These are phyloP conservation scores for Ageneiosus marmoratus DNA, from an alignment of 2,113 vertebrate genomes.

Conservation along the genomic window DNA sequence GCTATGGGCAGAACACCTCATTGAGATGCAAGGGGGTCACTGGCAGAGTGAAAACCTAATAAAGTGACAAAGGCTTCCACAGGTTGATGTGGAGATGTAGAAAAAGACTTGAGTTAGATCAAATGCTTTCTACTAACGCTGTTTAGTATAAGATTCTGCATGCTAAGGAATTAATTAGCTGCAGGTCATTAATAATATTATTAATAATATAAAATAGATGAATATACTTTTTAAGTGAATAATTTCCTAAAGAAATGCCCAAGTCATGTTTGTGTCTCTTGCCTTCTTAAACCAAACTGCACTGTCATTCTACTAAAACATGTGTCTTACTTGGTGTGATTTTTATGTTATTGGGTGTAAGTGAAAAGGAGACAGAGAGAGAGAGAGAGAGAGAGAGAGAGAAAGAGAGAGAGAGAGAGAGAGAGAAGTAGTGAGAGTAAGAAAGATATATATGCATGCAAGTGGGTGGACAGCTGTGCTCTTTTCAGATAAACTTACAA, in stretches of 20 bases:
- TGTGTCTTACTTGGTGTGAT: conserved; percentile 59
- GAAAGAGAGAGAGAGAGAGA: background rate
- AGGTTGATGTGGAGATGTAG: conserved; percentile 49
- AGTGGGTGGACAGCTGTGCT: conserved; percentile 52
- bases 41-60: conserved; percentile 44
- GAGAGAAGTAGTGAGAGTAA: background rate
- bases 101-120: background rate
- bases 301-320: conserved; percentile 82
- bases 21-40: conserved; percentile 61
- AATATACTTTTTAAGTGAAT: background rate
- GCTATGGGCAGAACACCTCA: conserved; percentile 37
- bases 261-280: conserved; percentile 56
- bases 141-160: background rate
- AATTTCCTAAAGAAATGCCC: background rate
- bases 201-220: background rate
- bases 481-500: conserved; percentile 47
- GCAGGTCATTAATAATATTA: too few relatives aligned
- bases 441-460: conserved; percentile 30
- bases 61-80: conserved; percentile 55
- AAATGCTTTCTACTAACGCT: background rate
- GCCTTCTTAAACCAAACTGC: conserved; percentile 85
- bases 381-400: background rate
- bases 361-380: conserved; percentile 10
- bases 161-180: background rate
- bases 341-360: conserved; percentile 19